These are phyloP conservation scores for Anagrus nilaparvatae DNA, from an alignment of 1,140 invertebrate species.

Conservation along the genomic window DNA sequence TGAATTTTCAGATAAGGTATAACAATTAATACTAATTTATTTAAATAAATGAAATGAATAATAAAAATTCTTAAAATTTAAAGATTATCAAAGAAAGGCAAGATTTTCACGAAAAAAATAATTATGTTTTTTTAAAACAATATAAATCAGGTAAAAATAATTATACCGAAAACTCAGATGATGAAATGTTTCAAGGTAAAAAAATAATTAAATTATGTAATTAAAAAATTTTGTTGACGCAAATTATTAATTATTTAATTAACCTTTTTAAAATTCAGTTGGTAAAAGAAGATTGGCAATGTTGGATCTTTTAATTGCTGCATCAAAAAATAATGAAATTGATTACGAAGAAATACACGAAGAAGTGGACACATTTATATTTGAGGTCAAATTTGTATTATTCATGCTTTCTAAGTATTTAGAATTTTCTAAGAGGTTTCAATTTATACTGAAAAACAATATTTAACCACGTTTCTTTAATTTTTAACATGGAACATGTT, in stretches of 20 bases:
- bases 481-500: no score
- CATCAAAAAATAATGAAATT: constrained; percentile 40
- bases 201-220: no score
- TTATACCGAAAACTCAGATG: not conserved
- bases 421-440: no score
- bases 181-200: constrained; percentile 1
- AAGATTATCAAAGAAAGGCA: constrained; percentile 22
- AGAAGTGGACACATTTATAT: constrained; percentile 78
- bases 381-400: constrained; percentile 60
- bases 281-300: constrained; percentile 49
- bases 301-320: constrained; percentile 58
- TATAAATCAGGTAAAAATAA: not conserved
- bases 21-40: not conserved
- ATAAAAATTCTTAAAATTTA: constrained; percentile 1
- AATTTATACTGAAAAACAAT: no score
- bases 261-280: constrained; percentile 4
- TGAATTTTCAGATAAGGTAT: constrained; percentile 58
- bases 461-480: no score
- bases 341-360: constrained; percentile 52
- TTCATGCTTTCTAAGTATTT: no score
- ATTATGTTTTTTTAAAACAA: constrained; percentile 12
- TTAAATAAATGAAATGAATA: not conserved
- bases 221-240: not conserved
- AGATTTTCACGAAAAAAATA: constrained; percentile 20
- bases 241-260: not conserved